Percentiles rank a stretch among this genome's conserved stretches.
These are phyloP conservation scores for Electrona antarctica DNA, from an alignment of 2,113 vertebrate genomes.

Conservation along the genomic window DNA sequence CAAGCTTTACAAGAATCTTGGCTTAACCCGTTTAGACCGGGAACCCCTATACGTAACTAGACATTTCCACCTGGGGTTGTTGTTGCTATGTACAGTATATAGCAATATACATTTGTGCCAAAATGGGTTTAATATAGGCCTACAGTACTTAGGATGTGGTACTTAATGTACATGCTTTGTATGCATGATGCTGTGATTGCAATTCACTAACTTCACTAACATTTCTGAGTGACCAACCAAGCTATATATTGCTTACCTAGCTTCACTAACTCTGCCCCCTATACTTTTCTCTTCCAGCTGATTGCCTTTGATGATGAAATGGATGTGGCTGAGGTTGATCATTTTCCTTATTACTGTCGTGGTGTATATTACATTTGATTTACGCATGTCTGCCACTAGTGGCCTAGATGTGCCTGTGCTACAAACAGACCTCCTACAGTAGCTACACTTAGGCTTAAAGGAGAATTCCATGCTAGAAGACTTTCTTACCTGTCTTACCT, in stretches of 20 bases:
- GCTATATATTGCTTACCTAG: conserved; percentile 39
- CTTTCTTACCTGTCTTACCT: too few species aligned
- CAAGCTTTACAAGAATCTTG: too few species aligned
- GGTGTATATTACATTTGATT: conserved; percentile 32
- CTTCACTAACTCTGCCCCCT: conserved; percentile 75
- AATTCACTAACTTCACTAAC: conserved; percentile 31
- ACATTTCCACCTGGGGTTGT: too few species aligned
- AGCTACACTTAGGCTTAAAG: conserved; percentile 16
- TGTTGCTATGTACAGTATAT: too few species aligned
- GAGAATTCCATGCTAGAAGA: too few species aligned
- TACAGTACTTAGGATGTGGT: too few species aligned
- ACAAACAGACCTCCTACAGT: conserved; percentile 23
- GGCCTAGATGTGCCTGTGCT: conserved; percentile 49
- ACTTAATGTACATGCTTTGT: conserved; percentile 9
- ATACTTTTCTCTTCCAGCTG: conserved; percentile 87
- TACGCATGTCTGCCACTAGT: conserved; percentile 48
- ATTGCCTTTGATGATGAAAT: conserved; percentile 95
- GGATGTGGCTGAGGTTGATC: conserved; percentile 97
- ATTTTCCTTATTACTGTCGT: conserved; percentile 78
- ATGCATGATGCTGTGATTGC: conserved; percentile 7
- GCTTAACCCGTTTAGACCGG: too few species aligned
- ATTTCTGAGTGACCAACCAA: conserved; percentile 32
- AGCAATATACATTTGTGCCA: too few species aligned
- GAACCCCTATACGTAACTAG: too few species aligned
- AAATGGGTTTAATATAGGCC: too few species aligned